Evolutionary conservation across 2,797 vertebrate species (phyloP).

Genomic region (Ceyx erithaca): DNA sequence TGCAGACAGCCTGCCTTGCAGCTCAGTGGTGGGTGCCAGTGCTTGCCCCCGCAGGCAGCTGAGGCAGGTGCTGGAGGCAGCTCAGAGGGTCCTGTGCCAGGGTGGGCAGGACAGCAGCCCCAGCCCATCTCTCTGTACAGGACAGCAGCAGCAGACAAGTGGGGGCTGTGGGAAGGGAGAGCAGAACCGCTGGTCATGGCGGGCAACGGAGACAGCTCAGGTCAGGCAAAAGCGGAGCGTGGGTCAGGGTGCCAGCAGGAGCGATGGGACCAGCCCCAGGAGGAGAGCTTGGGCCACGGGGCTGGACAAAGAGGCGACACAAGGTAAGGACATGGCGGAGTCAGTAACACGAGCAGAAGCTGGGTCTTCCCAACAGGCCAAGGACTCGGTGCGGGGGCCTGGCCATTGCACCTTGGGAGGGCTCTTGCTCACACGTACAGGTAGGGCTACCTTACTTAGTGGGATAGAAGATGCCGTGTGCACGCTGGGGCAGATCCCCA

Average conservation of each 20-base stretch:
- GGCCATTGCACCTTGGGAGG: constrained; percentile 20
- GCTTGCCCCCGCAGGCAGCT: too few species aligned
- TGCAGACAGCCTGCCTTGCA: too few species aligned
- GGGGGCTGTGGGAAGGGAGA: too few species aligned
- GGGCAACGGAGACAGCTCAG: neutral
- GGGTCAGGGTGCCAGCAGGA: neutral
- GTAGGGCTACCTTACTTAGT: constrained; percentile 56
- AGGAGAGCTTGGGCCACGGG: neutral
- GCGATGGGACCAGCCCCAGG: neutral
- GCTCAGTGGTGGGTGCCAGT: too few species aligned
- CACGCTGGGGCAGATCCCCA: neutral
- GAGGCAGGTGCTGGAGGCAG: too few species aligned
- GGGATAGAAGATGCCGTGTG: constrained; percentile 69
- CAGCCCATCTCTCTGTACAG: too few species aligned
- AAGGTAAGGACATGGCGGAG: neutral
- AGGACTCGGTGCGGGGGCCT: neutral
- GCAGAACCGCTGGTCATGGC: too few species aligned
- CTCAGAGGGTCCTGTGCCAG: too few species aligned
- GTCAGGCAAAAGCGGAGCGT: neutral
- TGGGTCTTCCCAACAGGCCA: constrained; percentile 29
- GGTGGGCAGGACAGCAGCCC: too few species aligned
- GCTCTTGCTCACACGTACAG: constrained; percentile 39
- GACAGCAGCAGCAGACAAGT: too few species aligned
- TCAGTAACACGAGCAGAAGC: constrained; percentile 35
- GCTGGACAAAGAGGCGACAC: constrained; percentile 24